Conservation (phyloP, 2,888 invertebrate species). For the Rhagium mordax region DNA sequence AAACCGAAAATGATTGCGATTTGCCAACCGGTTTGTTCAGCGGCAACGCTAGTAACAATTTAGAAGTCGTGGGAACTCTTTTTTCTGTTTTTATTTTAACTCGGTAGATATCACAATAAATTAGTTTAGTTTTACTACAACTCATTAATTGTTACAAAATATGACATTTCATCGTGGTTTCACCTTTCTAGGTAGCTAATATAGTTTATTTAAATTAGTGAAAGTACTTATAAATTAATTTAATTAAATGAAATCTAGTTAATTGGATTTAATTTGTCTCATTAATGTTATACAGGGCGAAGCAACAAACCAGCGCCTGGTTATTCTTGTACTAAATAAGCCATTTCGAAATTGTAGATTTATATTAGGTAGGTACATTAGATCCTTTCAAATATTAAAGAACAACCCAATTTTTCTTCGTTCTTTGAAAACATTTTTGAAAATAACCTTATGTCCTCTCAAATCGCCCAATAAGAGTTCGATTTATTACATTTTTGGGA, state of each 20-base stretch:
- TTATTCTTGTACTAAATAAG: background rate
- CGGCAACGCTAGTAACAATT: background rate
- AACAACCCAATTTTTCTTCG: no score
- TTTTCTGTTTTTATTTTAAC: background rate
- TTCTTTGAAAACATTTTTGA: no score
- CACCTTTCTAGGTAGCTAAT: conserved; percentile 6
- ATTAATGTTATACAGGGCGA: background rate
- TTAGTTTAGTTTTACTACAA: conserved; percentile 1
- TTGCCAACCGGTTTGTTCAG: background rate
- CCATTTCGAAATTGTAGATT: no score
- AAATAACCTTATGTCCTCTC: no score
- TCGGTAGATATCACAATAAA: background rate
- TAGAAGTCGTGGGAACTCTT: background rate
- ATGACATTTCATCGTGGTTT: conserved; percentile 15
- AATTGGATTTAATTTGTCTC: background rate
- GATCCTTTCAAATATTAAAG: no score
- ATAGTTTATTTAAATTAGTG: background rate
- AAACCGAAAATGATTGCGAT: background rate
- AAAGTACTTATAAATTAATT: conserved; percentile 7
- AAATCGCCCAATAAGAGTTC: no score
- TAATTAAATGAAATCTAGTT: background rate
- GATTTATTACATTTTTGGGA: no score
- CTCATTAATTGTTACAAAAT: background rate
- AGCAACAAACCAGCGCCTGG: background rate
- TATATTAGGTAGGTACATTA: no score